A percentile compares a stretch with the other conserved stretches of the same genome.
Conservation (phyloP, 2,797 vertebrate genomes). For the Sarcophilus harrisii region DNA sequence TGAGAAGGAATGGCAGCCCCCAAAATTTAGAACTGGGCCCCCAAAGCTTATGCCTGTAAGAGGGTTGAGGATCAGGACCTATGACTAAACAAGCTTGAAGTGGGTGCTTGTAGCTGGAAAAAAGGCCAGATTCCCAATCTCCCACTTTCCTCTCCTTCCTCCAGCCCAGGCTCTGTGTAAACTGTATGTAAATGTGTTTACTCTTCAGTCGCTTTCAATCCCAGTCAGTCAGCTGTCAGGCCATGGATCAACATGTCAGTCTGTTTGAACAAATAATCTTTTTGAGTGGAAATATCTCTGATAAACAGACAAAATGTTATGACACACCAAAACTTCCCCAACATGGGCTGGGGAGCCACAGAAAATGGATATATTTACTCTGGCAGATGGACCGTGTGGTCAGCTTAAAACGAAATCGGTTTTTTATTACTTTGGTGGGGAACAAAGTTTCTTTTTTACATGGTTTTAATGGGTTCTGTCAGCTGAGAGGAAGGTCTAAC, state of each 20-base stretch:
- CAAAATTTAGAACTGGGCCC: neutral
- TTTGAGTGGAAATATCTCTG: constrained; percentile 82
- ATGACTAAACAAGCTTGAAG: neutral
- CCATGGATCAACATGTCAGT: constrained; percentile 84
- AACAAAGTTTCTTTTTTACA: neutral
- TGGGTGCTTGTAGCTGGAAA: neutral
- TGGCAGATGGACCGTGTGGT: constrained; percentile 54
- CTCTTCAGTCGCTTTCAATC: constrained; percentile 83
- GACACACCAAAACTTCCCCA: constrained; percentile 81
- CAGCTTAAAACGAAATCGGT: constrained; percentile 73
- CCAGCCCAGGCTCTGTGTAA: constrained; percentile 70
- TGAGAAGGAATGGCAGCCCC: neutral
- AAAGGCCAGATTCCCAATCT: constrained; percentile 54
- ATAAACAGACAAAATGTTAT: constrained; percentile 86
- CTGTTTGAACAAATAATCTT: constrained; percentile 82
- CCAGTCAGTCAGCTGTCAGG: constrained; percentile 81
- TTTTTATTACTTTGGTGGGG: constrained; percentile 38
- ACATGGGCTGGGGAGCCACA: constrained; percentile 76
- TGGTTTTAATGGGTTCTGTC: constrained; percentile 53
- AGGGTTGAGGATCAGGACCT: neutral
- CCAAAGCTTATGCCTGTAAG: neutral
- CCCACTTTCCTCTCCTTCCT: constrained; percentile 67
- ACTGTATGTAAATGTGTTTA: constrained; percentile 87
- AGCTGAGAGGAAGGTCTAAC: constrained; percentile 51
- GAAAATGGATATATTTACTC: constrained; percentile 75